Percentiles rank a stretch among this genome's conserved stretches.
phyloP scores from a whole-genome alignment of 2,797 vertebrate species.

The Graptemys geographica region DNA sequence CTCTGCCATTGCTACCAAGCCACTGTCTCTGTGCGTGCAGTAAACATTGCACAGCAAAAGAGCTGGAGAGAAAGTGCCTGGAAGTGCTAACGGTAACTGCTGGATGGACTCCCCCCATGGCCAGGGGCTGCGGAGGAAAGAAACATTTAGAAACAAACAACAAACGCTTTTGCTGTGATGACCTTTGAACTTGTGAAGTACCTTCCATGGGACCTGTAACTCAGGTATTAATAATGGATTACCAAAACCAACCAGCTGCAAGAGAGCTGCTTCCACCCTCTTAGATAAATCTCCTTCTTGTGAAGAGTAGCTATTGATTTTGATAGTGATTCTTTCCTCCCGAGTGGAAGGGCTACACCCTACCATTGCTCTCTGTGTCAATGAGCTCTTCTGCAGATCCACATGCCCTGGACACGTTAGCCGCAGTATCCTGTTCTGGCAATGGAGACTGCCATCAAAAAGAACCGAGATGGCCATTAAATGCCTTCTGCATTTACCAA shows the following conservation, averaged over 20 bases:
- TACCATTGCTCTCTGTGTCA: background rate
- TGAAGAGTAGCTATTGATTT: constrained; percentile 75
- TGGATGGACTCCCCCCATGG: fast-evolving
- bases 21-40: background rate
- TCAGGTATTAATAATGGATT: constrained; percentile 68
- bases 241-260: constrained; percentile 63
- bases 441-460: fast-evolving
- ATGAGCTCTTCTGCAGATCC: background rate
- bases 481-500: background rate
- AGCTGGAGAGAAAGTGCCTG: fast-evolving
- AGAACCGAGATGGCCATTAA: fast-evolving
- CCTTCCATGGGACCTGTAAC: constrained; percentile 47
- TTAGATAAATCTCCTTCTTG: constrained; percentile 53
- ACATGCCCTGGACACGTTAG: background rate
- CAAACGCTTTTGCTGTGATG: background rate
- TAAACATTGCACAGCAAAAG: background rate
- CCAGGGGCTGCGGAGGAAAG: fast-evolving
- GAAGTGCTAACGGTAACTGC: background rate
- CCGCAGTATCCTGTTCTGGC: background rate
- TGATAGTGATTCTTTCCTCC: constrained; percentile 68
- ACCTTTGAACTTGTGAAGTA: constrained; percentile 44
- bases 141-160: background rate
- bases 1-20: background rate
- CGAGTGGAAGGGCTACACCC: background rate
- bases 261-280: constrained; percentile 68